Conservation (phyloP, 1,140 invertebrate species). For the Zaprionus inermis region DNA sequence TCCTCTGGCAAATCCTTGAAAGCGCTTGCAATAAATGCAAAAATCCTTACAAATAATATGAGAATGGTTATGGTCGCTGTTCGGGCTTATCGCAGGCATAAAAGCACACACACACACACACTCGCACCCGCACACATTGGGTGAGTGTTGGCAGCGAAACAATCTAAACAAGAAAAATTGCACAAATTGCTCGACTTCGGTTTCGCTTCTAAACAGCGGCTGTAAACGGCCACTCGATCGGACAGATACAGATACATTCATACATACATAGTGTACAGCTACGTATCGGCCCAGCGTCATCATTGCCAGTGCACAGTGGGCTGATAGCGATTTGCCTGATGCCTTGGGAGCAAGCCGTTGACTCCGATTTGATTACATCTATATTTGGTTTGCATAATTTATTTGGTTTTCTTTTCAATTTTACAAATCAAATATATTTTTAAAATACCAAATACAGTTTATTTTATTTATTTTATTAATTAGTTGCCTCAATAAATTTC, state of each 20-base stretch:
- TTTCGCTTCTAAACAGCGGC: conserved; percentile 59
- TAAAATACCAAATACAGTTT: too few relatives aligned
- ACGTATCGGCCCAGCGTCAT: conserved; percentile 54
- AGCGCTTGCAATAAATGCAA: conserved; percentile 79
- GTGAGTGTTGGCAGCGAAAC: conserved; percentile 52
- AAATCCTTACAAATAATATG: conserved; percentile 83
- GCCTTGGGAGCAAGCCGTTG: background rate
- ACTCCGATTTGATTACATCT: too few relatives aligned
- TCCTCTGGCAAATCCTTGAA: conserved; percentile 64
- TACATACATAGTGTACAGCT: background rate
- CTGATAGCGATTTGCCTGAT: background rate
- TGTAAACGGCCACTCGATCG: conserved; percentile 43
- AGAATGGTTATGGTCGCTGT: conserved; percentile 75
- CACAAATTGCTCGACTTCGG: conserved; percentile 75
- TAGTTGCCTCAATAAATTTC: too few relatives aligned
- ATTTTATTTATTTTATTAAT: too few relatives aligned
- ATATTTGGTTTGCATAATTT: too few relatives aligned
- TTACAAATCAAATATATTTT: too few relatives aligned
- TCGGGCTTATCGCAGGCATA: conserved; percentile 77
- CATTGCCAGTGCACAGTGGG: conserved; percentile 48
- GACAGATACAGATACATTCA: conserved; percentile 22
- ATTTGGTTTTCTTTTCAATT: too few relatives aligned
- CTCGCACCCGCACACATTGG: conserved; percentile 22
- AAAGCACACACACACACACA: conserved; percentile 57
- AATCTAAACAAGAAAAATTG: conserved; percentile 81